phyloP scores from a whole-genome alignment of 2,888 invertebrate species.

The Leptopilina drosophilae region DNA sequence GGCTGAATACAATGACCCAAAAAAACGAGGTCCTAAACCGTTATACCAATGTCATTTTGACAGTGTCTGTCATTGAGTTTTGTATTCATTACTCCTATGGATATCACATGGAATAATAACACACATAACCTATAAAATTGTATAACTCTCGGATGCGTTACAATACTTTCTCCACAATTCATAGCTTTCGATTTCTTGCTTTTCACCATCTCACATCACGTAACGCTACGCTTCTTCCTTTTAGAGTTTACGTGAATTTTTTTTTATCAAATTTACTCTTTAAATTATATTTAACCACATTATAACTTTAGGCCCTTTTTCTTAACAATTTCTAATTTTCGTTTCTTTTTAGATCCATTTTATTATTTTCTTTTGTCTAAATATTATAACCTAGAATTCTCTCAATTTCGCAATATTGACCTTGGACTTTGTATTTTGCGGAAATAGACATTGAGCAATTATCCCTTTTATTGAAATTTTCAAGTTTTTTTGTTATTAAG shows the following conservation, averaged over 20 bases:
- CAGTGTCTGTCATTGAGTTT: constrained; percentile 26
- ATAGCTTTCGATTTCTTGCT: constrained; percentile 37
- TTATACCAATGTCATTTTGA: constrained; percentile 10
- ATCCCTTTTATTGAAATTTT: not conserved
- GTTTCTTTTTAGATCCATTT: not conserved
- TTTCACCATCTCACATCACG: not conserved
- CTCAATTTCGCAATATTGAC: constrained; percentile 11
- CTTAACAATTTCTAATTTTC: not conserved
- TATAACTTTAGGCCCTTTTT: not conserved
- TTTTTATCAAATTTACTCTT: not conserved
- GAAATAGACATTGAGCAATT: not conserved
- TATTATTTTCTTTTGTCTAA: not conserved
- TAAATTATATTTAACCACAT: not conserved
- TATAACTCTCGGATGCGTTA: constrained; percentile 10
- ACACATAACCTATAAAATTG: constrained; percentile 55
- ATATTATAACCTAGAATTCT: not conserved
- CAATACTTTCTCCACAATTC: constrained; percentile 13
- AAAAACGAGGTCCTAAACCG: constrained; percentile 15
- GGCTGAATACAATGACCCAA: constrained; percentile 22
- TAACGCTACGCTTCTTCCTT: constrained; percentile 10
- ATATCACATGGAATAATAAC: constrained; percentile 30
- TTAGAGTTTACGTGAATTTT: not conserved
- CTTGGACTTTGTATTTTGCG: constrained; percentile 10
- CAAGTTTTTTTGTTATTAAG: not conserved
- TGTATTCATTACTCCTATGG: constrained; percentile 5